phyloP scores from a whole-genome alignment of 1,140 invertebrate species.

The Euborellia annulipes region DNA sequence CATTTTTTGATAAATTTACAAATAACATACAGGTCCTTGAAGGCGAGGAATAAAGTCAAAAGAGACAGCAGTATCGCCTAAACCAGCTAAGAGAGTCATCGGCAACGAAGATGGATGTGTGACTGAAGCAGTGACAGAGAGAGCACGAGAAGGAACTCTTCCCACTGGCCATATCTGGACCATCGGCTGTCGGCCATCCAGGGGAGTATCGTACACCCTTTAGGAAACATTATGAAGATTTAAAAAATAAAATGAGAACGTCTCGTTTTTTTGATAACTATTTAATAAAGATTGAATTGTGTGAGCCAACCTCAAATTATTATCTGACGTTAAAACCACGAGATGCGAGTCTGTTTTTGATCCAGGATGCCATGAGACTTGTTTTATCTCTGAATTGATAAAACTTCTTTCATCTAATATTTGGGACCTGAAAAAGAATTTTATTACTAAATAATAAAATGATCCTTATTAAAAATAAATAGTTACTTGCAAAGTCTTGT shows the following conservation, averaged over 20 bases:
- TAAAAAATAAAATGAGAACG: too few relatives aligned
- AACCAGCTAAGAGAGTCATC: slow-evolving; percentile 32
- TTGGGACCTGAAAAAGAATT: slow-evolving; percentile 30
- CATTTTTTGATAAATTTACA: too few relatives aligned
- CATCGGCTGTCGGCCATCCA: background rate
- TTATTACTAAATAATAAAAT: slow-evolving; percentile 18
- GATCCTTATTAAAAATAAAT: background rate
- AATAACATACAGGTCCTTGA: slow-evolving; percentile 20
- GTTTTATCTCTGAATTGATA: slow-evolving; percentile 40
- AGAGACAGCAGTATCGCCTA: slow-evolving; percentile 67
- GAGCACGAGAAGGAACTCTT: slow-evolving; percentile 29
- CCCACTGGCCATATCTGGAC: slow-evolving; percentile 40
- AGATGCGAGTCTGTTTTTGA: slow-evolving; percentile 59
- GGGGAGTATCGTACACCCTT: too few relatives aligned
- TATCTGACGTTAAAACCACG: slow-evolving; percentile 64
- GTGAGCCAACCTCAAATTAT: slow-evolving; percentile 47
- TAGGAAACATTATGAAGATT: too few relatives aligned
- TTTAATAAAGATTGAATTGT: too few relatives aligned
- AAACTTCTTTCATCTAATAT: slow-evolving; percentile 44
- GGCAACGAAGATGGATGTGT: too few relatives aligned
- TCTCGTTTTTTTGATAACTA: too few relatives aligned
- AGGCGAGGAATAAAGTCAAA: slow-evolving; percentile 55
- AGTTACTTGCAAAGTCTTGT: background rate
- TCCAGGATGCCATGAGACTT: slow-evolving; percentile 66
- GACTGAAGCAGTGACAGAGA: slow-evolving; percentile 23